Evolutionary conservation across 35 echinoderm and acorn worm species (phyloP).

Genomic region (Lytechinus pictus): DNA sequence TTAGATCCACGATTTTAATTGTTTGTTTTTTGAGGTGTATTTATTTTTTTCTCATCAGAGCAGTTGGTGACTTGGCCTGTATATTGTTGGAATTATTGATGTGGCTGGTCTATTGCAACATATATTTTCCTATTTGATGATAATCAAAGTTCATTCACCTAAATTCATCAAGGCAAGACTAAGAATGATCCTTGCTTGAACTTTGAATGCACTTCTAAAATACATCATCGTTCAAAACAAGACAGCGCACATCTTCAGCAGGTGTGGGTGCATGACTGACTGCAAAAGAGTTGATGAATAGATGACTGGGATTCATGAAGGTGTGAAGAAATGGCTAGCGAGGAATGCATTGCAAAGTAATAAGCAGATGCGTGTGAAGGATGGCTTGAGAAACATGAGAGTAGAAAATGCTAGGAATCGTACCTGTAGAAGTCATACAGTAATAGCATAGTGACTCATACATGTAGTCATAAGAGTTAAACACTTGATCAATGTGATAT

Average conservation of each 20-base stretch:
- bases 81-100: too few species aligned
- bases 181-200: not conserved
- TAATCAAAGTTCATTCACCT: too few species aligned
- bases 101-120: too few species aligned
- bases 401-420: not conserved
- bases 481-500: too few species aligned
- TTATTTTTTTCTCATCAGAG: too few species aligned
- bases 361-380: not conserved
- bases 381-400: not conserved
- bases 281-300: not conserved
- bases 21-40: too few species aligned
- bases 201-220: not conserved
- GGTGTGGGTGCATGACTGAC: not conserved
- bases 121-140: too few species aligned
- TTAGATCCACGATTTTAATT: too few species aligned
- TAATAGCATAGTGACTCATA: not conserved
- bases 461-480: not conserved
- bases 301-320: not conserved
- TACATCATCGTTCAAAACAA: not conserved
- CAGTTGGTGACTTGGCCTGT: too few species aligned
- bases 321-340: not conserved
- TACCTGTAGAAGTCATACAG: not conserved
- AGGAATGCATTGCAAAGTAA: not conserved
- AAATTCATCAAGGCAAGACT: not conserved
- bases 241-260: not conserved